phyloP scores from a whole-genome alignment of 2,888 invertebrate species.

The Cheilosia urbana region DNA sequence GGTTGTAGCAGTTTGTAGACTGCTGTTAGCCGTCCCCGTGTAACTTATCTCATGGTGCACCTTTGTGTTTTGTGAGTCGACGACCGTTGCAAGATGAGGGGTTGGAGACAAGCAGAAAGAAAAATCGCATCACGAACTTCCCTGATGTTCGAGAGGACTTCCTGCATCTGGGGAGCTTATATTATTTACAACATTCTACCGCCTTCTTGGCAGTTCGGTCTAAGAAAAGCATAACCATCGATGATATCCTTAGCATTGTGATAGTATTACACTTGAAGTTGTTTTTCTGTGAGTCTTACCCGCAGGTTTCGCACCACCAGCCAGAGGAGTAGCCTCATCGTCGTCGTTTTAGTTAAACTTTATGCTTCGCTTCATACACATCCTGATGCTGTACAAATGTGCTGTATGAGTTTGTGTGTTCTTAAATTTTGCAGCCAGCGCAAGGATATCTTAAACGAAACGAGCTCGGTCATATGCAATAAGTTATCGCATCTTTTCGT shows the following conservation, averaged over 20 bases:
- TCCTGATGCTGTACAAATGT: conserved; percentile 15
- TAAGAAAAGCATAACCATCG: conserved; percentile 70
- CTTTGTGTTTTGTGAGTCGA: conserved; percentile 50
- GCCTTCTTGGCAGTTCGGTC: conserved; percentile 65
- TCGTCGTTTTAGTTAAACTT: conserved; percentile 64
- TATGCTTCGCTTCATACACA: conserved; percentile 59
- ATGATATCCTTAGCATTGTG: conserved; percentile 69
- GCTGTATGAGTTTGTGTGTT: not conserved
- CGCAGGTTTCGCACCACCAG: not conserved
- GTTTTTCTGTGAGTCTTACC: conserved; percentile 32
- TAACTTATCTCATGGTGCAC: conserved; percentile 60
- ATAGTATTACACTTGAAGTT: conserved; percentile 66
- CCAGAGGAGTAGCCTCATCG: not conserved
- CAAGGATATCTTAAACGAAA: conserved; percentile 54
- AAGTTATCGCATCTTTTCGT: conserved; percentile 61
- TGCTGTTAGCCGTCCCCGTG: conserved; percentile 23
- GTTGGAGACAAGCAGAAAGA: not conserved
- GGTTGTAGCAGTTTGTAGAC: conserved; percentile 44
- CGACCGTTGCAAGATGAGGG: conserved; percentile 5
- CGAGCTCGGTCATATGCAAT: conserved; percentile 48
- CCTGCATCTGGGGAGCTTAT: conserved; percentile 63
- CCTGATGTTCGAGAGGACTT: conserved; percentile 54
- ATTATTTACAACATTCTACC: conserved; percentile 70
- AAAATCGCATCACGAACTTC: conserved; percentile 30
- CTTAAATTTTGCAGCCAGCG: conserved; percentile 26